Evolutionary conservation across 23 tunicate species (phyloP).

Genomic region (Ciona savignyi): DNA sequence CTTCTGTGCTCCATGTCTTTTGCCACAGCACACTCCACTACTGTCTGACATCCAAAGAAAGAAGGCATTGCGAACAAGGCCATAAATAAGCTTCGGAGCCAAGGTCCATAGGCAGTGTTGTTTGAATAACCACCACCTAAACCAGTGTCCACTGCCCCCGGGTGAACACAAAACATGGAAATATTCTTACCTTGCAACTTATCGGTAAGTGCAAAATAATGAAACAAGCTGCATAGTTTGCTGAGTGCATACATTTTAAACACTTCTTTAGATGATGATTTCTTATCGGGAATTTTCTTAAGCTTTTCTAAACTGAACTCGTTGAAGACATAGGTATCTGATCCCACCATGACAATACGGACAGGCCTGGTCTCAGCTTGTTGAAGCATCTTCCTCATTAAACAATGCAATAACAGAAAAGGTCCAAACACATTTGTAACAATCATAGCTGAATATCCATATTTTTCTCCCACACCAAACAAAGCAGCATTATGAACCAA

Average conservation of each 20-base stretch:
- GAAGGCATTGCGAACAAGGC: neutral
- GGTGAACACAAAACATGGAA: neutral
- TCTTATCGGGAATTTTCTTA: neutral
- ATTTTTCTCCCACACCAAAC: neutral
- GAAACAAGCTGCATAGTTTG: neutral
- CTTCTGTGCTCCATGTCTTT: neutral
- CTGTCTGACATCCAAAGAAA: neutral
- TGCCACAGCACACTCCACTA: neutral
- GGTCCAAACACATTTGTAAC: neutral
- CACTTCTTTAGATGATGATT: neutral
- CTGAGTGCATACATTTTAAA: neutral
- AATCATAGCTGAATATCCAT: neutral
- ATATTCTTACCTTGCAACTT: neutral
- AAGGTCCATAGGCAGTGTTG: neutral
- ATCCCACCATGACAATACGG: neutral
- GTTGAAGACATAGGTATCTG: neutral
- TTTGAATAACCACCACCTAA: neutral
- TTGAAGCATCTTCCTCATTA: neutral
- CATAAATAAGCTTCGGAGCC: neutral
- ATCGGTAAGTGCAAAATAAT: neutral
- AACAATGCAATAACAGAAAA: neutral
- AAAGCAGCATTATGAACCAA: neutral
- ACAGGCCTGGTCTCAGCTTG: neutral
- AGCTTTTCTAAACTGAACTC: neutral
- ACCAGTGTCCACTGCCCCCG: neutral